Conservation (phyloP, 2,888 invertebrate species). For the Drosophila bunnanda region DNA sequence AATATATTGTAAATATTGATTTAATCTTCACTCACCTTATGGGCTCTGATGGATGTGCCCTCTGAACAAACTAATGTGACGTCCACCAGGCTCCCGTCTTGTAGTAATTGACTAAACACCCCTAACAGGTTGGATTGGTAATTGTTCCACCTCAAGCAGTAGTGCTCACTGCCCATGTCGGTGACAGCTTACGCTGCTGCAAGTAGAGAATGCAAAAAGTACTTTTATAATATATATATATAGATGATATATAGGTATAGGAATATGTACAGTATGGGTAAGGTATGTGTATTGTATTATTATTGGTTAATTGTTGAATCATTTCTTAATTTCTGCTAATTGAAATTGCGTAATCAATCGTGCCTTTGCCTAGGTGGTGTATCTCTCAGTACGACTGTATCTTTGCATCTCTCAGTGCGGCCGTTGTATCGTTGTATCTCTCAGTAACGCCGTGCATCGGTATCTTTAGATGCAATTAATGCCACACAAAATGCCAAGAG, state of each 20-base stretch:
- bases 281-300: not conserved
- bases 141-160: constrained; percentile 99
- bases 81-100: constrained; percentile 98
- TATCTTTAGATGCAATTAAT: constrained; percentile 64
- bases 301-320: constrained; percentile 20
- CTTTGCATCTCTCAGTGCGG: not conserved
- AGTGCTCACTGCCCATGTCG: constrained; percentile 99
- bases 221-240: not conserved
- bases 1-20: not conserved
- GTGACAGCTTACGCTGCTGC: constrained; percentile 93
- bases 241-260: not conserved
- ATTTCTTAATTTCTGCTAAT: constrained; percentile 65
- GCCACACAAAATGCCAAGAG: constrained; percentile 52
- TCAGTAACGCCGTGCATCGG: constrained; percentile 1
- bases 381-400: not conserved
- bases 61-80: constrained; percentile 98
- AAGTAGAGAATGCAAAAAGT: constrained; percentile 27
- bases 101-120: constrained; percentile 97
- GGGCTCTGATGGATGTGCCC: constrained; percentile 97
- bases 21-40: constrained; percentile 87
- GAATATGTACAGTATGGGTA: not conserved
- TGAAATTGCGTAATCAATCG: constrained; percentile 59
- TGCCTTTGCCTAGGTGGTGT: constrained; percentile 10
- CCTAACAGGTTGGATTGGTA: constrained; percentile 99
- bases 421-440: constrained; percentile 6